Percentiles rank a stretch among this genome's conserved stretches.
These are phyloP conservation scores for Caenorhabditis uteleia DNA, from an alignment of 2,888 invertebrate species.

Conservation along the genomic window DNA sequence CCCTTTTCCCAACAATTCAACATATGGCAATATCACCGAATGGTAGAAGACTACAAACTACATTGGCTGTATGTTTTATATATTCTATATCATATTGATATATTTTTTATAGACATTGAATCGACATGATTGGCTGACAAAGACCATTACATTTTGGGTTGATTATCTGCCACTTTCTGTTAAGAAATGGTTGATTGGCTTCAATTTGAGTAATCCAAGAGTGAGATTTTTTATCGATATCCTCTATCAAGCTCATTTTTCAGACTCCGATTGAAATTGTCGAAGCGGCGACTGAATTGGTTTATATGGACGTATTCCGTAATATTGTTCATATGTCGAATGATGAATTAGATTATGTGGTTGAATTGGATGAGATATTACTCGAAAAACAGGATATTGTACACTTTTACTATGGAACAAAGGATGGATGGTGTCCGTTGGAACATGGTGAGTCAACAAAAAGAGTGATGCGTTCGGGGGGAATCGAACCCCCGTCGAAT, in stretches of 20 bases:
- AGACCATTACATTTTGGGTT: constrained; percentile 48
- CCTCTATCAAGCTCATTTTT: constrained; percentile 1
- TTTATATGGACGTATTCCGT: constrained; percentile 51
- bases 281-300: constrained; percentile 46
- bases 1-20: constrained; percentile 61
- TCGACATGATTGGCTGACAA: constrained; percentile 54
- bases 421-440: constrained; percentile 58
- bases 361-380: constrained; percentile 37
- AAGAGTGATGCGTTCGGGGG: constrained; percentile 51
- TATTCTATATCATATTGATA: neutral
- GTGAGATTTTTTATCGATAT: constrained; percentile 5
- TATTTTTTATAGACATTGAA: constrained; percentile 42
- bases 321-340: constrained; percentile 59
- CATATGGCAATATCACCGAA: constrained; percentile 62
- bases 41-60: constrained; percentile 43
- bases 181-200: constrained; percentile 47
- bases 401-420: constrained; percentile 54
- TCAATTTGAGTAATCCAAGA: constrained; percentile 27
- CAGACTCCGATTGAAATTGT: constrained; percentile 48
- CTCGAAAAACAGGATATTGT: constrained; percentile 38
- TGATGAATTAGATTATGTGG: constrained; percentile 50
- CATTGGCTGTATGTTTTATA: constrained; percentile 3
- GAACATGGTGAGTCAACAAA: constrained; percentile 49
- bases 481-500: constrained; percentile 54
- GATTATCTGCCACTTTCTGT: constrained; percentile 47